A percentile compares a stretch with the other conserved stretches of the same genome.
Evolutionary conservation across 2,113 vertebrate species (phyloP).

Genomic region (Centropristis striata): DNA sequence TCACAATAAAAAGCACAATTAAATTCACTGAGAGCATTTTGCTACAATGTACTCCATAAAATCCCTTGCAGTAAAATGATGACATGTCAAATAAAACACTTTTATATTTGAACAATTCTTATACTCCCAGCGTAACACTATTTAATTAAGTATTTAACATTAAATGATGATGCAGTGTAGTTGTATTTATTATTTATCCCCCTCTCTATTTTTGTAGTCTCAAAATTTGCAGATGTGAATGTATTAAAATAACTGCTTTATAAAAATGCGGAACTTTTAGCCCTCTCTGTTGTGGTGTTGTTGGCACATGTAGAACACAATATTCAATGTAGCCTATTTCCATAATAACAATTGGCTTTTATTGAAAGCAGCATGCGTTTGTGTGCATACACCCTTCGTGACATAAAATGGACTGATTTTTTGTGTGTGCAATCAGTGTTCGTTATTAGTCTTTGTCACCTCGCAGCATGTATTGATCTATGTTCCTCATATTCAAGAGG

Average conservation of each 20-base stretch:
- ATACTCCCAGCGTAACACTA: no score
- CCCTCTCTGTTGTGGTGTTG: neutral
- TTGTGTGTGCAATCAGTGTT: neutral
- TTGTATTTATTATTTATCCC: no score
- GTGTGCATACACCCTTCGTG: neutral
- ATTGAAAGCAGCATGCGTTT: neutral
- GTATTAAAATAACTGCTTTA: neutral
- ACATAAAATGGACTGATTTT: neutral
- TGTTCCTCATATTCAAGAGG: neutral
- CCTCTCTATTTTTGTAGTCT: no score
- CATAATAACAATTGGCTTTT: neutral
- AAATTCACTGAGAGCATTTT: no score
- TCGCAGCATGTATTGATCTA: constrained; percentile 31
- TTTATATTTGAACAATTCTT: no score
- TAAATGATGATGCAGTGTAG: no score
- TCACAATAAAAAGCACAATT: no score
- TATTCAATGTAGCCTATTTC: neutral
- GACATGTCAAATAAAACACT: no score
- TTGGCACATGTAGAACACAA: neutral
- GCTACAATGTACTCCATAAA: no score
- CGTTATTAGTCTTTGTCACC: constrained; percentile 23
- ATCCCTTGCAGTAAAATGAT: no score
- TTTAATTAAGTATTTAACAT: no score
- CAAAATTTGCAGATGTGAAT: no score
- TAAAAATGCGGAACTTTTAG: neutral